Conservation (phyloP, 2,113 vertebrate species). For the Stercorarius parasiticus region DNA sequence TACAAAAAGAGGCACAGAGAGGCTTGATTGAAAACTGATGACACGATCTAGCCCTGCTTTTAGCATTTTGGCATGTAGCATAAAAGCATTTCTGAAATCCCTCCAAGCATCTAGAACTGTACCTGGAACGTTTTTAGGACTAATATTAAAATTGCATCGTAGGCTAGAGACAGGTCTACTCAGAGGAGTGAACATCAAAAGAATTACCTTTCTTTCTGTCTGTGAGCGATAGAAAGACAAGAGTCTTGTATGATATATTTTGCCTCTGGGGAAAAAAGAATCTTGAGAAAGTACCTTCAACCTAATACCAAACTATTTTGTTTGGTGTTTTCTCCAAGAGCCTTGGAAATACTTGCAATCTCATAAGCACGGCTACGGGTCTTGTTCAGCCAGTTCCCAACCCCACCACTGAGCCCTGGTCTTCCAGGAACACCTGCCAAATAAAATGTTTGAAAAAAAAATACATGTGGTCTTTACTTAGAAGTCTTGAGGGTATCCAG, state of each 20-base stretch:
- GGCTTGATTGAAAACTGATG: slow-evolving; percentile 48
- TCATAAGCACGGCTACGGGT: background rate
- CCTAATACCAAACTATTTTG: background rate
- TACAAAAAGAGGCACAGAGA: background rate
- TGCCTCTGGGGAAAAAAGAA: background rate
- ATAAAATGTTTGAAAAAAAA: slow-evolving; percentile 3
- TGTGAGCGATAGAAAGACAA: background rate
- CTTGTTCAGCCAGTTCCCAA: background rate
- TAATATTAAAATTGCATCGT: background rate
- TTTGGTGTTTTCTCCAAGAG: background rate
- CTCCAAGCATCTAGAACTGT: slow-evolving; percentile 4
- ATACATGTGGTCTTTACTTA: background rate
- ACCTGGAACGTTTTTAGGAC: slow-evolving; percentile 2
- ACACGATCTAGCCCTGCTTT: slow-evolving; percentile 9
- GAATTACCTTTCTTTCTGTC: background rate
- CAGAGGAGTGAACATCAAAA: background rate
- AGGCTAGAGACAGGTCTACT: background rate
- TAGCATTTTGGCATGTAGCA: slow-evolving; percentile 22
- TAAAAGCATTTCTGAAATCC: slow-evolving; percentile 45
- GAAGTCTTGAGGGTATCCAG: background rate
- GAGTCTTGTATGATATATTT: background rate
- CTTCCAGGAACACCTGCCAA: slow-evolving; percentile 46
- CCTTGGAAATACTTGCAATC: background rate
- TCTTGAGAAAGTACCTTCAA: background rate
- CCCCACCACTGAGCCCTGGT: background rate